phyloP scores from a whole-genome alignment of 1,140 invertebrate species.

The Mya arenaria region DNA sequence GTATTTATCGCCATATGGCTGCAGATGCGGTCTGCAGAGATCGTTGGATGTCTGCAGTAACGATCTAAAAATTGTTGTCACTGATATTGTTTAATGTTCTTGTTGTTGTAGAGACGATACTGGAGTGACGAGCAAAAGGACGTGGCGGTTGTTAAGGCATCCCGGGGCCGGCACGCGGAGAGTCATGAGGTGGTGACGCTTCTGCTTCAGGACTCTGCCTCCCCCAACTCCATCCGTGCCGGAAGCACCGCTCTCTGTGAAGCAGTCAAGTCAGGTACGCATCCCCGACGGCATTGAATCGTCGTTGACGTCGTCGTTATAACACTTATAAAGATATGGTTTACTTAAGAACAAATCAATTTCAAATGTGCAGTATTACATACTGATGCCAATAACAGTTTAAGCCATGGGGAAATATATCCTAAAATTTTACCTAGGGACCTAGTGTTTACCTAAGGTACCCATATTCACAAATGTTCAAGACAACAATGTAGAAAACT shows the following conservation, averaged over 20 bases:
- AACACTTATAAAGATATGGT: slow-evolving; percentile 25
- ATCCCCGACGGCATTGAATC: slow-evolving; percentile 6
- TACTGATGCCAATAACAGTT: slow-evolving; percentile 1
- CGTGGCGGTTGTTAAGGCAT: slow-evolving; percentile 35
- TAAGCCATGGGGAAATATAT: too few relatives aligned
- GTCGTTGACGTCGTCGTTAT: background rate
- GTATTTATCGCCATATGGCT: too few relatives aligned
- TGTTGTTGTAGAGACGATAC: slow-evolving; percentile 16
- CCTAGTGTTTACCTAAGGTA: too few relatives aligned
- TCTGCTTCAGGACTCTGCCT: slow-evolving; percentile 30
- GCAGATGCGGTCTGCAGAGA: too few relatives aligned
- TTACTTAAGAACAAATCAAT: slow-evolving; percentile 8
- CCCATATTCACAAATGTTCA: too few relatives aligned
- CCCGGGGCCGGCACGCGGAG: slow-evolving; percentile 9
- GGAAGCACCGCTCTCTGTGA: slow-evolving; percentile 51
- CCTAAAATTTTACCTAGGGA: too few relatives aligned
- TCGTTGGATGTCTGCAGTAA: too few relatives aligned
- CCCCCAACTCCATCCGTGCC: slow-evolving; percentile 32
- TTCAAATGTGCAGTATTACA: slow-evolving; percentile 35
- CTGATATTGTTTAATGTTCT: background rate
- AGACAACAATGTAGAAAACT: too few relatives aligned
- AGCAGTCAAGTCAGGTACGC: slow-evolving; percentile 46
- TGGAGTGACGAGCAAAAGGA: slow-evolving; percentile 52
- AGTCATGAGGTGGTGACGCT: slow-evolving; percentile 41
- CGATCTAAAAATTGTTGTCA: background rate